A percentile compares a stretch with the other conserved stretches of the same genome.
Evolutionary conservation across 2,113 vertebrate genomes (phyloP).

Genomic region (Osmerus mordax): DNA sequence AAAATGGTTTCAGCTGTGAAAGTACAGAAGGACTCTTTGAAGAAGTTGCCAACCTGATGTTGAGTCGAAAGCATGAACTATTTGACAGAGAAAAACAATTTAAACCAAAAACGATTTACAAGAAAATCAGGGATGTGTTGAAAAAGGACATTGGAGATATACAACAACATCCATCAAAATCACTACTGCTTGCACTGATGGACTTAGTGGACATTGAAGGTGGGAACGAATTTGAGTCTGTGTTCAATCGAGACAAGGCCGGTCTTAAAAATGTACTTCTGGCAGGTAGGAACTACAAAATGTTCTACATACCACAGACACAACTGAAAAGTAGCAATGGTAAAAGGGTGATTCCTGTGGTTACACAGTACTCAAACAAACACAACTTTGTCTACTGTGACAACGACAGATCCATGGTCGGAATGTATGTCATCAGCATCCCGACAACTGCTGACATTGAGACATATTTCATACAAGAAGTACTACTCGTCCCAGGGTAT

Average conservation of each 20-base stretch:
- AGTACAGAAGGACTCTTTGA: too few species aligned
- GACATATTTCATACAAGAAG: conserved; percentile 1
- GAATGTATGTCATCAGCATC: neutral
- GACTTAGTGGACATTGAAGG: neutral
- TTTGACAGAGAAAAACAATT: neutral
- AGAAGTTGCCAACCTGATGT: neutral
- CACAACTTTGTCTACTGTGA: conserved; percentile 6
- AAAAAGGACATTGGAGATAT: neutral
- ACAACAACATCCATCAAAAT: neutral
- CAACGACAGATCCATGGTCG: neutral
- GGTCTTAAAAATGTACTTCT: neutral
- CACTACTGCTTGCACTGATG: neutral
- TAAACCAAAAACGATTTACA: too few species aligned
- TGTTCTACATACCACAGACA: neutral
- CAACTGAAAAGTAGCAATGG: neutral
- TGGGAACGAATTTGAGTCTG: neutral
- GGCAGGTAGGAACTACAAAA: neutral
- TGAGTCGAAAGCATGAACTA: neutral
- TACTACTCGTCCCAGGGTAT: neutral
- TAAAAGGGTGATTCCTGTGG: neutral
- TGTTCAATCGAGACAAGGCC: neutral
- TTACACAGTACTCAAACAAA: neutral
- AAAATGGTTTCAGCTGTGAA: too few species aligned
- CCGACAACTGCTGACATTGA: neutral
- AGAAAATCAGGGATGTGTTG: neutral